phyloP scores from a whole-genome alignment of 2,113 vertebrate species.

The Seriola rivoliana region DNA sequence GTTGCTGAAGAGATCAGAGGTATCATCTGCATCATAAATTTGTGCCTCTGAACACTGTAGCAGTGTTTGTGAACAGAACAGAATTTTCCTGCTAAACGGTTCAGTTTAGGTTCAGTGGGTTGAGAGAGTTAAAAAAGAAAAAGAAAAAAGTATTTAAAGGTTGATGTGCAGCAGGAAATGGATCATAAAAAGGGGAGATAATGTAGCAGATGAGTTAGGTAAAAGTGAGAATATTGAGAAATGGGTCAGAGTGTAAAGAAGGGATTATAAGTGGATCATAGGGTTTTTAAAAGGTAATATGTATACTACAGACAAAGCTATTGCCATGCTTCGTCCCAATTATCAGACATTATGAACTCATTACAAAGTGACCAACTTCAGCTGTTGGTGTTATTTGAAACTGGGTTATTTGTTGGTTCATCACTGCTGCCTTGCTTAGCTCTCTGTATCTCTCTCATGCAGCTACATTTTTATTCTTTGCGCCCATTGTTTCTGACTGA shows the following conservation, averaged over 20 bases:
- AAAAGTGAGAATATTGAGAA: conserved; percentile 1
- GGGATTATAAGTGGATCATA: conserved; percentile 24
- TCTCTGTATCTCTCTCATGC: conserved; percentile 8
- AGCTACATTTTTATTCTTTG: conserved; percentile 8
- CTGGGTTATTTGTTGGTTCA: neutral
- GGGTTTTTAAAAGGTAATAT: conserved; percentile 1
- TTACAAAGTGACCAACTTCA: conserved; percentile 3
- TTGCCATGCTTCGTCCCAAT: neutral
- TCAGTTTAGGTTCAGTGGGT: neutral
- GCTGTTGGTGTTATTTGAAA: conserved; percentile 20
- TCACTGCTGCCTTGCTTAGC: neutral
- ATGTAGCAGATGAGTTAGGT: neutral
- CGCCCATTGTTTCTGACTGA: conserved; percentile 46
- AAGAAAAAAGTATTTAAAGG: neutral
- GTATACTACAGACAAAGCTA: conserved; percentile 8
- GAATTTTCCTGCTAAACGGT: neutral
- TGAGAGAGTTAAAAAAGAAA: neutral
- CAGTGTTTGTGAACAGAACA: neutral
- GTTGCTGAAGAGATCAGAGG: neutral
- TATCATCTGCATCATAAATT: conserved; percentile 24
- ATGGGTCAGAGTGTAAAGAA: conserved; percentile 11
- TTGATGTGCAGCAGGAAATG: conserved; percentile 7
- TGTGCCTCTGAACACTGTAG: neutral
- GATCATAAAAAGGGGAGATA: neutral
- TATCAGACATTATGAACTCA: conserved; percentile 19